phyloP scores from a whole-genome alignment of 2,888 invertebrate genomes.

The Scrobipalpa costella region DNA sequence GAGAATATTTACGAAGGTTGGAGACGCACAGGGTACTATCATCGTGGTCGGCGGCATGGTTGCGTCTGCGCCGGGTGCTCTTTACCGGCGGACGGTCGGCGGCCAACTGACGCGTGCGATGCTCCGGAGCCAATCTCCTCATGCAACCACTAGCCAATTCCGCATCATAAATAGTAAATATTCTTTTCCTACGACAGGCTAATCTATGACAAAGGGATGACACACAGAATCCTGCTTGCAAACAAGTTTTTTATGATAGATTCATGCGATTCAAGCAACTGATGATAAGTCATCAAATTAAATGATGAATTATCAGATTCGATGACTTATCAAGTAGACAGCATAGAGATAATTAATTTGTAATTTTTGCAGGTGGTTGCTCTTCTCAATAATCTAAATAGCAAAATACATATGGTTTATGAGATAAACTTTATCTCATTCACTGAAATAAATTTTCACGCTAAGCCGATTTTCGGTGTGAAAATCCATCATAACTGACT shows the following conservation, averaged over 20 bases:
- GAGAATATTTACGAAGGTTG: constrained; percentile 44
- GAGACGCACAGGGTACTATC: constrained; percentile 77
- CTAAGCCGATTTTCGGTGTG: no score
- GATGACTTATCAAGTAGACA: not conserved
- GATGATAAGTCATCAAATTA: constrained; percentile 1
- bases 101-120: constrained; percentile 63
- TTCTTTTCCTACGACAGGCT: constrained; percentile 55
- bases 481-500: no score
- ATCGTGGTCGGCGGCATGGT: constrained; percentile 78
- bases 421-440: no score
- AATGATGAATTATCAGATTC: not conserved
- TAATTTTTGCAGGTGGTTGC: not conserved
- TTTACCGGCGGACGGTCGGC: constrained; percentile 72
- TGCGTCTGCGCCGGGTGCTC: constrained; percentile 65
- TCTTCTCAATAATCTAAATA: no score
- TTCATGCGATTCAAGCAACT: constrained; percentile 20
- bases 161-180: constrained; percentile 76
- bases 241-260: constrained; percentile 10
- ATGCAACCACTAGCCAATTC: constrained; percentile 70
- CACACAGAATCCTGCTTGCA: constrained; percentile 17
- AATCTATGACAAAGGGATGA: constrained; percentile 24
- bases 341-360: constrained; percentile 10
- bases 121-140: constrained; percentile 53
- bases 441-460: no score
- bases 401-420: no score